phyloP scores from a whole-genome alignment of 2,888 invertebrate species.

The Nebria salina region DNA sequence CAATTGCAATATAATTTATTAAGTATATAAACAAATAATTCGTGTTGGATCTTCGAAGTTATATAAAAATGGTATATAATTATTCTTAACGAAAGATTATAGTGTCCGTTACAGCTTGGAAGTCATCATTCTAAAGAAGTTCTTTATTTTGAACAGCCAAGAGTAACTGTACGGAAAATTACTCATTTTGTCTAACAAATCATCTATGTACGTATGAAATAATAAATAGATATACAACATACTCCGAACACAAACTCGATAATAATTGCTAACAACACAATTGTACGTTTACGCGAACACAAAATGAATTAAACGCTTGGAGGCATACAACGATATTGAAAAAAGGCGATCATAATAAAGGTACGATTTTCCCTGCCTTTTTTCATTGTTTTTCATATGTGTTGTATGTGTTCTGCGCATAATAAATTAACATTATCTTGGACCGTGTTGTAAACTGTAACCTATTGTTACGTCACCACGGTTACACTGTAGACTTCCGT shows the following conservation, averaged over 20 bases:
- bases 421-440: slow-evolving; percentile 15
- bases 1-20: no score
- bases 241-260: background rate
- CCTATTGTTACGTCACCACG: slow-evolving; percentile 25
- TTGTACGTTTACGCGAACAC: background rate
- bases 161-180: background rate
- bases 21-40: no score
- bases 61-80: background rate
- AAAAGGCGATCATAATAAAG: background rate
- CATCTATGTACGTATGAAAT: background rate
- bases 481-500: slow-evolving; percentile 14
- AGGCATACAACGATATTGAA: background rate
- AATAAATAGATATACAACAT: background rate
- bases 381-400: background rate
- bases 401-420: background rate
- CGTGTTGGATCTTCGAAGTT: background rate
- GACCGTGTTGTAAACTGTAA: slow-evolving; percentile 24
- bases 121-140: background rate
- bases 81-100: background rate
- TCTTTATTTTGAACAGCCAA: background rate
- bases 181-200: background rate
- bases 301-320: background rate
- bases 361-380: background rate
- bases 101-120: background rate
- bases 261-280: background rate